phyloP scores from a whole-genome alignment of 53 echinoderm and acorn worm species.

The Patiria pectinifera region DNA sequence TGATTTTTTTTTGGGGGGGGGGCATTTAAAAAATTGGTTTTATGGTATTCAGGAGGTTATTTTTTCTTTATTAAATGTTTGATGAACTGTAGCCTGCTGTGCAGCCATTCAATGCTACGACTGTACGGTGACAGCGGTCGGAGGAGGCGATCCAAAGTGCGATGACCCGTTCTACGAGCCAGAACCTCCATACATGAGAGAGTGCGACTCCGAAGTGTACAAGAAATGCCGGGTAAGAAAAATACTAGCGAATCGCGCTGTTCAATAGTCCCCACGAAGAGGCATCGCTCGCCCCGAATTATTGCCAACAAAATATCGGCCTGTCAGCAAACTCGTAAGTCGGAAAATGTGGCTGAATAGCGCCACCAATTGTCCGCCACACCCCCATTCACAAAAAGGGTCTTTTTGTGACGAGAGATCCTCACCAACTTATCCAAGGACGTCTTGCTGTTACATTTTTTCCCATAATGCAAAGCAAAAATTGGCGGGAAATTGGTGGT shows the following conservation, averaged over 20 bases:
- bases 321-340: background rate
- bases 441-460: too few species aligned
- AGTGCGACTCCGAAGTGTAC: conserved; percentile 18
- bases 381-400: background rate
- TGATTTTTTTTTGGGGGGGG: too few species aligned
- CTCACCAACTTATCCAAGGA: too few species aligned
- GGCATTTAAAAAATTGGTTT: too few species aligned
- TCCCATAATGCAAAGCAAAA: too few species aligned
- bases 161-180: conserved; percentile 30
- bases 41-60: background rate
- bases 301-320: too few species aligned
- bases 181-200: conserved; percentile 12
- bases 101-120: conserved; percentile 36
- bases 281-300: too few species aligned
- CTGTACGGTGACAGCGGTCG: conserved; percentile 12
- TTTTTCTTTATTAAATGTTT: background rate
- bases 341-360: background rate
- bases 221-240: conserved; percentile 42
- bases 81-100: conserved; percentile 1
- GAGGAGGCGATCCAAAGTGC: conserved; percentile 33
- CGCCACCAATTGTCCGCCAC: background rate
- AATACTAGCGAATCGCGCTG: background rate
- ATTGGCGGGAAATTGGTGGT: too few species aligned
- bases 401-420: too few species aligned
- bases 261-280: too few species aligned